Conservation (phyloP, 2,888 invertebrate genomes). For the Tetragonisca angustula region DNA sequence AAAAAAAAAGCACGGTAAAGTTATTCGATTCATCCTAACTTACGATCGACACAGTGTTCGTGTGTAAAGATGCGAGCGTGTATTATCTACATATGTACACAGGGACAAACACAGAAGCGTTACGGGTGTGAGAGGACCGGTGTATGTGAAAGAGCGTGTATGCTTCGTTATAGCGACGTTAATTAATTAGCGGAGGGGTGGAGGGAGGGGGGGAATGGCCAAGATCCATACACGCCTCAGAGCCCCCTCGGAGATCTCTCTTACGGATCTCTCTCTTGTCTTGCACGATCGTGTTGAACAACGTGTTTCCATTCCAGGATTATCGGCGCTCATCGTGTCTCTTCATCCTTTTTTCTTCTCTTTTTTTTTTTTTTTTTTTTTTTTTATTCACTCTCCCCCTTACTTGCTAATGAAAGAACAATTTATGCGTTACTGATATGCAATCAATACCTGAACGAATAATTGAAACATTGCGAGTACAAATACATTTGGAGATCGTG, state of each 20-base stretch:
- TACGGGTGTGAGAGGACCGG: conserved; percentile 69
- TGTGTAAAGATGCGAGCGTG: conserved; percentile 40
- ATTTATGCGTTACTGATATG: not conserved
- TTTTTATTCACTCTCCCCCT: not conserved
- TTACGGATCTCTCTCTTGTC: conserved; percentile 1
- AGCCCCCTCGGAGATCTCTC: conserved; percentile 48
- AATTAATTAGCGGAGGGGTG: conserved; percentile 66
- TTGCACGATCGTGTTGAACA: not conserved
- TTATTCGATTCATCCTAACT: not conserved
- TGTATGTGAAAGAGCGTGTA: conserved; percentile 51
- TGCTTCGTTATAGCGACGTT: conserved; percentile 65
- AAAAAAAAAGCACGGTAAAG: too few relatives aligned
- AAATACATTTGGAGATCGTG: too few relatives aligned
- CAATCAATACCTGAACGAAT: too few relatives aligned
- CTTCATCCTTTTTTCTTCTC: too few relatives aligned
- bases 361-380: too few relatives aligned
- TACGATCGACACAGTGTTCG: not conserved
- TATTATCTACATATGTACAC: conserved; percentile 83
- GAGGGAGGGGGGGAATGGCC: conserved; percentile 21
- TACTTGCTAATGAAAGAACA: not conserved
- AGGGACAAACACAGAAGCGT: conserved; percentile 77
- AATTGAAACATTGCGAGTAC: too few relatives aligned
- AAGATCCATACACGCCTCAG: conserved; percentile 60
- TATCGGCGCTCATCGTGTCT: conserved; percentile 9
- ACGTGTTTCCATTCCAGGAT: not conserved